Percentiles rank a stretch among this genome's conserved stretches.
Evolutionary conservation across 1,140 invertebrate genomes (phyloP).

Genomic region (Lepidostoma basale): DNA sequence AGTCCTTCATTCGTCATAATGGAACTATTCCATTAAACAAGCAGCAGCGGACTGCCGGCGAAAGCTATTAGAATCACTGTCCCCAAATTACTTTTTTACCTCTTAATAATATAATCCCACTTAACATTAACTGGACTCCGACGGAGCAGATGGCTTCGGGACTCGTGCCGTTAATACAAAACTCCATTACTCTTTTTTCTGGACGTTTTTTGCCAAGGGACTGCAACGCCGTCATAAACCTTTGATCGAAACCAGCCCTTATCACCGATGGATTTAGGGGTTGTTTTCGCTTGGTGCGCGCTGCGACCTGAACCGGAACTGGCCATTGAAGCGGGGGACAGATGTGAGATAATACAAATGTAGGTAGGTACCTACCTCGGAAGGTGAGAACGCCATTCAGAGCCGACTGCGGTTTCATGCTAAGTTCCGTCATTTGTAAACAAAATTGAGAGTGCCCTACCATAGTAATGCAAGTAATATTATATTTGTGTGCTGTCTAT

Average conservation of each 20-base stretch:
- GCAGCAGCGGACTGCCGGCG: no score
- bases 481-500: no score
- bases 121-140: background rate
- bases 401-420: constrained; percentile 14
- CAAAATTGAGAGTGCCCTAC: no score
- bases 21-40: no score
- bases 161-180: constrained; percentile 24
- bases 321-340: constrained; percentile 44
- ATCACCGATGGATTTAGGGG: background rate
- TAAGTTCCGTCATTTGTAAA: no score
- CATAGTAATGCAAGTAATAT: no score
- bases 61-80: background rate
- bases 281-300: background rate
- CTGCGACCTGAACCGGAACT: constrained; percentile 42
- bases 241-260: background rate
- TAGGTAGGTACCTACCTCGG: no score
- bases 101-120: background rate
- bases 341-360: constrained; percentile 31
- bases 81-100: background rate
- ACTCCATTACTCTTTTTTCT: constrained; percentile 18
- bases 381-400: background rate
- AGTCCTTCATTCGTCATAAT: no score
- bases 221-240: background rate
- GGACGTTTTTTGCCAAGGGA: background rate
- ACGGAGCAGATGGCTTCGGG: constrained; percentile 17